Base-by-base conservation (phyloP, 1,140 invertebrate species). In the Diploscapter pachys region DNA sequence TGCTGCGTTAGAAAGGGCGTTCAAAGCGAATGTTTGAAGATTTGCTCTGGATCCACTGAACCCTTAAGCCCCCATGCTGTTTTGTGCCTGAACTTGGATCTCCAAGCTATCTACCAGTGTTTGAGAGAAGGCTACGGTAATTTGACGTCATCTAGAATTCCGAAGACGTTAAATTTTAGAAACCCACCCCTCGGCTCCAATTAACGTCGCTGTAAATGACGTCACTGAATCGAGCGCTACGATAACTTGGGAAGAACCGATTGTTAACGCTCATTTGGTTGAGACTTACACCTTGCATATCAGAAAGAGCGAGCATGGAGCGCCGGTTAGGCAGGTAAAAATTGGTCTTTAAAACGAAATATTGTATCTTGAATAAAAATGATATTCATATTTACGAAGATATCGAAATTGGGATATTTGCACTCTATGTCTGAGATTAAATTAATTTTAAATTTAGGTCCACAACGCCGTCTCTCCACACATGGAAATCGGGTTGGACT, bases 81-180 rank as follows among this genome's bases (percentile, higher is more conserved):
- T 55, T 57, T 76, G 0, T 76, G 75, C 50, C 75, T 76, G 49
- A 76, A 76, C 63, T 59, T 76, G 4, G 75, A 76, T 55, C 48
- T 76, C 5, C 50, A 63, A 56, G 70, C 75, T 61, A 72, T 76
- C 63, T 76, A 76, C 53, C 75, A 76, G 57, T 76, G 75, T 52
- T 56, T 76, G 13, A 48, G 69, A 59, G 72, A 76, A 65, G 75
- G 75, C 9, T 76, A 76, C 63, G 71, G 71, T 72, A 69, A 9
- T 5, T 48, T 4, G 31, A 1, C 31, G 31, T 48, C 9, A 5
- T 71, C 9, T 50, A 50, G 13, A 13, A 31, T 31, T 31, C 31
- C 31, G 31, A 31, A 71, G 4, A 64, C 8, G 65, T 72, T 9
- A 49, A 71, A 48, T 66, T 61, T 72, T 48, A 72, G 75, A 72